phyloP scores from a whole-genome alignment of 2,113 vertebrate species.

The Petrocephalus zakoni region DNA sequence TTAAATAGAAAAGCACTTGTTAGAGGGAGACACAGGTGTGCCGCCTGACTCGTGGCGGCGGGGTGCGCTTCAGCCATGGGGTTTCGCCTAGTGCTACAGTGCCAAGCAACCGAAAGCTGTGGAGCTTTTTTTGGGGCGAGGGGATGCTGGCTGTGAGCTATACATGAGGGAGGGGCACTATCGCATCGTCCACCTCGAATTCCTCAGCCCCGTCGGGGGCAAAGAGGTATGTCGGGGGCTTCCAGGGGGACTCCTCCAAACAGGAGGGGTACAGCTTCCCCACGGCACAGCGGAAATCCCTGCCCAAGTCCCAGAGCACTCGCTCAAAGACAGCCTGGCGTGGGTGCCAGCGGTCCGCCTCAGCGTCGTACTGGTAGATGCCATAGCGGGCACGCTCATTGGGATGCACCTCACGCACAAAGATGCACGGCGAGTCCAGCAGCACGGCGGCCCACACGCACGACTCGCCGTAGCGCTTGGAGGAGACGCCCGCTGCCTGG shows the following conservation, averaged over 20 bases:
- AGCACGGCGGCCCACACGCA: conserved; percentile 87
- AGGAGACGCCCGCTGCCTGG: conserved; percentile 84
- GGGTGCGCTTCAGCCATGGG: background rate
- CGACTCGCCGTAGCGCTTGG: conserved; percentile 86
- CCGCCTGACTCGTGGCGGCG: background rate
- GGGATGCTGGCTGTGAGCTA: conserved; percentile 51
- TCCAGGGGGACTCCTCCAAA: conserved; percentile 94
- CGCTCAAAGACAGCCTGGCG: conserved; percentile 89
- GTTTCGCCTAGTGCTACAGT: background rate
- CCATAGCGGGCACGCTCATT: conserved; percentile 90
- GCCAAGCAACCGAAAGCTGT: background rate
- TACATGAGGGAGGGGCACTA: conserved; percentile 80
- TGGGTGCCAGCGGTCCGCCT: conserved; percentile 86
- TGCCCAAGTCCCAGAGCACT: conserved; percentile 90
- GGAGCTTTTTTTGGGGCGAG: background rate
- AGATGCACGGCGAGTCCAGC: conserved; percentile 83
- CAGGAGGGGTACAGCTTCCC: conserved; percentile 97
- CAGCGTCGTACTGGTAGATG: conserved; percentile 86
- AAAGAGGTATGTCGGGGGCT: conserved; percentile 91
- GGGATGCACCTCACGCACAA: conserved; percentile 90
- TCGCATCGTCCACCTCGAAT: conserved; percentile 85
- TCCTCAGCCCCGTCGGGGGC: conserved; percentile 85
- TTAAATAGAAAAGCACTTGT: background rate
- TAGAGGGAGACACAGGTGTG: conserved; percentile 21
- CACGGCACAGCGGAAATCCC: conserved; percentile 89